These are phyloP conservation scores for Acleris cristana DNA, from an alignment of 2,888 invertebrate genomes.

Conservation along the genomic window DNA sequence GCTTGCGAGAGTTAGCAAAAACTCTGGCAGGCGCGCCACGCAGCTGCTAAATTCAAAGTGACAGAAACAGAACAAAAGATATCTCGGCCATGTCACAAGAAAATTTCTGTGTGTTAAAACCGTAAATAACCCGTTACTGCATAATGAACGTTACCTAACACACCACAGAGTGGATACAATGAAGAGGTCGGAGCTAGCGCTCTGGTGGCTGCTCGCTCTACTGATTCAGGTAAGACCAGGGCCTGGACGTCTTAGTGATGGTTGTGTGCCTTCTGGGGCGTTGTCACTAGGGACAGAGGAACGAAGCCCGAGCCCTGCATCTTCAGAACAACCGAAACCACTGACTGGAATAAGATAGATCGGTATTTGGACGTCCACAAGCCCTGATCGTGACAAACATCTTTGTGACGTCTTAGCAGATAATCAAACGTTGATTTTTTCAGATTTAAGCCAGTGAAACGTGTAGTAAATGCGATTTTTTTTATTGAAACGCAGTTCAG, in stretches of 20 bases:
- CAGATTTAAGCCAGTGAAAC: no score
- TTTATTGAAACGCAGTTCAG: no score
- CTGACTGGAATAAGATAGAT: no score
- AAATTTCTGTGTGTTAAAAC: slow-evolving; percentile 59
- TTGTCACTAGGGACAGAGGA: background rate
- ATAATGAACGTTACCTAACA: slow-evolving; percentile 14
- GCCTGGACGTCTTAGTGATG: background rate
- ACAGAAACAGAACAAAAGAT: slow-evolving; percentile 65
- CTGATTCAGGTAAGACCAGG: slow-evolving; percentile 61
- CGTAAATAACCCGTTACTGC: slow-evolving; percentile 47
- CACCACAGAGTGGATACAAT: slow-evolving; percentile 48
- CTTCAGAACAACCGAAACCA: no score
- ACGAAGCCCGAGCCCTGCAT: no score
- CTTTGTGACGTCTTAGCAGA: no score
- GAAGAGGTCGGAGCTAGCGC: slow-evolving; percentile 55
- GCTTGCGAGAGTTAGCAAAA: background rate
- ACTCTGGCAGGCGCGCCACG: slow-evolving; percentile 27
- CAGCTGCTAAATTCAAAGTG: slow-evolving; percentile 15
- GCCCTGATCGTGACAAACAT: no score
- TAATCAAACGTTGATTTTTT: no score
- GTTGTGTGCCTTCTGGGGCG: background rate
- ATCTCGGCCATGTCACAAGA: slow-evolving; percentile 56
- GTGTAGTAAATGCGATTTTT: no score
- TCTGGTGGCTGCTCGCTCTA: slow-evolving; percentile 66
- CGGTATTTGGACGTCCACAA: no score